phyloP scores from a whole-genome alignment of 2,113 vertebrate species.

The Peromyscus maniculatus region DNA sequence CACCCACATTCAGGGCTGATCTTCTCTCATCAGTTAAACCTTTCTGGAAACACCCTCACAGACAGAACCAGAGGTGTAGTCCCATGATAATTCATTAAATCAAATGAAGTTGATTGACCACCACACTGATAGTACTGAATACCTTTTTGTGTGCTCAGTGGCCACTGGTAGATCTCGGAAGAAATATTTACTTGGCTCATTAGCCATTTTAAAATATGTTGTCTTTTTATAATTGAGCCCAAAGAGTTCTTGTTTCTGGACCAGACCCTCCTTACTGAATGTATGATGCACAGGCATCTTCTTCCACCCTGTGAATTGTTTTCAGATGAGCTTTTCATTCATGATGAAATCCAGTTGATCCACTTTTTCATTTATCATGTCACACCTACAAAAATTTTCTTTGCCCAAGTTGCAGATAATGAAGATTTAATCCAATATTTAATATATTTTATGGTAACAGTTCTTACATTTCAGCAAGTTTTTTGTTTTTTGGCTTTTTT shows the following conservation, averaged over 20 bases:
- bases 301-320: neutral
- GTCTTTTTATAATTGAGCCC: neutral
- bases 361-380: neutral
- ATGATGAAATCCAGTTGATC: neutral
- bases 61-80: neutral
- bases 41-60: neutral
- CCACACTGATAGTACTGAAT: neutral
- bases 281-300: neutral
- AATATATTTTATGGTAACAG: constrained; percentile 26
- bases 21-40: neutral
- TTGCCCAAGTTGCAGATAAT: neutral
- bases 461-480: neutral
- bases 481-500: neutral
- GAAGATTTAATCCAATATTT: neutral
- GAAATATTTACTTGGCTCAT: neutral
- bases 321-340: neutral
- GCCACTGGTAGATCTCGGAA: constrained; percentile 34
- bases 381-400: neutral
- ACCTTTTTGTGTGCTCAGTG: neutral
- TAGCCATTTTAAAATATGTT: neutral
- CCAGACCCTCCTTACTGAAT: neutral
- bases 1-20: neutral
- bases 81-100: neutral
- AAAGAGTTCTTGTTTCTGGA: constrained; percentile 15
- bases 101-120: neutral